These are phyloP conservation scores for Phytoseiulus persimilis DNA, from an alignment of 2,888 invertebrate genomes.

Conservation along the genomic window DNA sequence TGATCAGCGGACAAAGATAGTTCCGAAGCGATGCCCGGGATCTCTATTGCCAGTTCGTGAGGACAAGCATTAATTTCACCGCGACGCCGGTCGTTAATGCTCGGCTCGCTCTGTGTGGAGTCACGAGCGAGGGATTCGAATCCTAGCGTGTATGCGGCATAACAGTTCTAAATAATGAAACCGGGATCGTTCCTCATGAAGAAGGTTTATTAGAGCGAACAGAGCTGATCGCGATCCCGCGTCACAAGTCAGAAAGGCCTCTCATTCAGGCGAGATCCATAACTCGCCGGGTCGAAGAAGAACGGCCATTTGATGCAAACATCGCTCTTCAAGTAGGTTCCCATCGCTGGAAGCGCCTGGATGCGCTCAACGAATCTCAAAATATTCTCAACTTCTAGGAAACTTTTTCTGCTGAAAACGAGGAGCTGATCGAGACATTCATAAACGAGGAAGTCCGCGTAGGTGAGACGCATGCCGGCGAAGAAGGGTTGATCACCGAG, in stretches of 20 bases:
- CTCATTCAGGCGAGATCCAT: slow-evolving; percentile 45
- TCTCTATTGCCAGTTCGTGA: neutral
- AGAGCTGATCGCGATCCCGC: too few relatives aligned
- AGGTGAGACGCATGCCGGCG: slow-evolving; percentile 44
- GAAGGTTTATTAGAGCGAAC: too few relatives aligned
- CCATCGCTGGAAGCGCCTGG: slow-evolving; percentile 47
- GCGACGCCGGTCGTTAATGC: neutral
- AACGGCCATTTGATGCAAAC: slow-evolving; percentile 48
- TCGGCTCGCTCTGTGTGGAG: neutral
- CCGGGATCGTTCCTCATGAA: too few relatives aligned
- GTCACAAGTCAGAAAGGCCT: too few relatives aligned
- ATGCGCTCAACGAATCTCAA: too few relatives aligned
- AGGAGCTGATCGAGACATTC: slow-evolving; percentile 44
- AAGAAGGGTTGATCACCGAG: slow-evolving; percentile 43
- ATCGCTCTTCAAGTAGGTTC: slow-evolving; percentile 48
- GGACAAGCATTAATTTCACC: neutral
- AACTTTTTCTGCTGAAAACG: too few relatives aligned
- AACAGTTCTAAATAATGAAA: too few relatives aligned
- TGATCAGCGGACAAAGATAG: too few relatives aligned
- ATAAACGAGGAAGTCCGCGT: slow-evolving; percentile 46
- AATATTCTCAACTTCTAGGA: too few relatives aligned
- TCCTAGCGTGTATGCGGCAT: too few relatives aligned
- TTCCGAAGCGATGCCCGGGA: neutral
- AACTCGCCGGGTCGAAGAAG: slow-evolving; percentile 49
- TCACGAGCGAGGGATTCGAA: neutral